Percentiles rank a stretch among this genome's conserved stretches.
Evolutionary conservation across 2,797 vertebrate genomes (phyloP).

Genomic region (Clarias pachynema): DNA sequence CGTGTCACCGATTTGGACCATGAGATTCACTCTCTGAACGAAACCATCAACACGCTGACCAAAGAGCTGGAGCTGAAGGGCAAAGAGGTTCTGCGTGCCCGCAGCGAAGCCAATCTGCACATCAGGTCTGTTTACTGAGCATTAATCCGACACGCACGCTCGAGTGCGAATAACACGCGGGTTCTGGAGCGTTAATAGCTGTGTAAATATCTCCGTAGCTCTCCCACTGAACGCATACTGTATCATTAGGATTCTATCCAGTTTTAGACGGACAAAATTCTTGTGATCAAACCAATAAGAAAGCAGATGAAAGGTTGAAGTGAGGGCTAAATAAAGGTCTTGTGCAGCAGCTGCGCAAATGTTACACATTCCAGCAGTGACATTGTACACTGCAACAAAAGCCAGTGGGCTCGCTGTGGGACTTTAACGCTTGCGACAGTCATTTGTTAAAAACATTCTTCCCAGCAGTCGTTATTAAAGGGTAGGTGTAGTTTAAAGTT

Average conservation of each 20-base stretch:
- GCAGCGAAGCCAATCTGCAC: slow-evolving; percentile 94
- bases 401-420: not conserved
- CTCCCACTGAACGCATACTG: not conserved
- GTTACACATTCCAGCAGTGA: slow-evolving; percentile 9
- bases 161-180: not conserved
- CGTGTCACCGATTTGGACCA: slow-evolving; percentile 93
- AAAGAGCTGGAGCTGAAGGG: slow-evolving; percentile 95
- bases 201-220: not conserved
- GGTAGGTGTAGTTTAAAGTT: not conserved
- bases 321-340: slow-evolving; percentile 12
- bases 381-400: slow-evolving; percentile 22
- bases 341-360: slow-evolving; percentile 12
- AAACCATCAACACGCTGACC: slow-evolving; percentile 91
- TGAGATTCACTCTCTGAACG: slow-evolving; percentile 90
- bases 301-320: not conserved
- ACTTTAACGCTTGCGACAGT: not conserved
- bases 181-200: not conserved
- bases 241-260: not conserved
- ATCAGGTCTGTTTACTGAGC: slow-evolving; percentile 79
- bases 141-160: not conserved
- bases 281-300: not conserved
- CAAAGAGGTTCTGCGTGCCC: slow-evolving; percentile 93
- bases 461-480: slow-evolving; percentile 8
- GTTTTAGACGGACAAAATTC: not conserved
- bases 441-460: slow-evolving; percentile 8